phyloP scores from a whole-genome alignment of 2,113 vertebrate species.

The Aleadryas rufinucha region DNA sequence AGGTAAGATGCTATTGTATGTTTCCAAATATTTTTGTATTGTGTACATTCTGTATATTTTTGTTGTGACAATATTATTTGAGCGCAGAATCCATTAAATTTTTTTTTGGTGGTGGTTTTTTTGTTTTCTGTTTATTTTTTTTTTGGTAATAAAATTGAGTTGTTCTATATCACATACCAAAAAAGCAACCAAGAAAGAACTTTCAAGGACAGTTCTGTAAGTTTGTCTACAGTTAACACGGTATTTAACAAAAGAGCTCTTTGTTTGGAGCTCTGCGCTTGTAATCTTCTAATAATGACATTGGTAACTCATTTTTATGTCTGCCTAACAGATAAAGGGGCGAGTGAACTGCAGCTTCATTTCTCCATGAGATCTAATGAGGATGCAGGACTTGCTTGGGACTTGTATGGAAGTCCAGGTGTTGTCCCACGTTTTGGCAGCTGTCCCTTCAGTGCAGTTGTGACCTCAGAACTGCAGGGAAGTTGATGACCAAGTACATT shows the following conservation, averaged over 20 bases:
- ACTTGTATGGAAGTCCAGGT: not conserved
- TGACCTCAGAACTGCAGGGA: not conserved
- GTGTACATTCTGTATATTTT: constrained; percentile 80
- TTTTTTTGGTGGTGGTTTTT: not conserved
- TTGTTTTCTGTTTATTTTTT: not conserved
- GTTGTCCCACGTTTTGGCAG: not conserved
- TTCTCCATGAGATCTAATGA: not conserved
- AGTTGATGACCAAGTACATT: not conserved
- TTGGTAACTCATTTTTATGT: not conserved
- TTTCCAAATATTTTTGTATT: constrained; percentile 80
- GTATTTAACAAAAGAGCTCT: not conserved
- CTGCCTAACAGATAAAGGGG: not conserved
- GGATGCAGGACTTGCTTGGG: not conserved
- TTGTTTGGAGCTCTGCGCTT: not conserved
- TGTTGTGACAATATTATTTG: constrained; percentile 75
- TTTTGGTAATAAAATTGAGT: not conserved
- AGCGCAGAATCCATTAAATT: constrained; percentile 73
- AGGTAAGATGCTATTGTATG: constrained; percentile 44
- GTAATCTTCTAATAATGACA: not conserved
- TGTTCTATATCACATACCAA: not conserved
- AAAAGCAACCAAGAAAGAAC: not conserved
- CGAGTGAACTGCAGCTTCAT: not conserved
- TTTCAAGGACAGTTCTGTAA: not conserved
- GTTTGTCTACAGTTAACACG: not conserved
- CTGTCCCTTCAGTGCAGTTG: not conserved